phyloP scores from a whole-genome alignment of 2,113 vertebrate genomes.

The Monopterus albus region DNA sequence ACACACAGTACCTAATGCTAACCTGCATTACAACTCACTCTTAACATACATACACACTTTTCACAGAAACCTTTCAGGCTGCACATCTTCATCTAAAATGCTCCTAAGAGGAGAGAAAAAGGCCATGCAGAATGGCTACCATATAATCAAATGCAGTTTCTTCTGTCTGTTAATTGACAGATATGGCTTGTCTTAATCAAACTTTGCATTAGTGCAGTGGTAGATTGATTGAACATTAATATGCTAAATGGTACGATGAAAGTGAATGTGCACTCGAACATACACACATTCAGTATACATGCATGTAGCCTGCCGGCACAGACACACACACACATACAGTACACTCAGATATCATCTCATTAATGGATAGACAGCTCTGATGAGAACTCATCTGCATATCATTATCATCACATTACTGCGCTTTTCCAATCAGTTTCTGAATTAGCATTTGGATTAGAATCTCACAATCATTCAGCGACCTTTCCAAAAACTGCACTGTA shows the following conservation, averaged over 20 bases:
- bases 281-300: slow-evolving; percentile 29
- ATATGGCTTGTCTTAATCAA: slow-evolving; percentile 52
- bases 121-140: background rate
- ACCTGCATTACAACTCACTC: background rate
- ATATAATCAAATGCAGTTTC: slow-evolving; percentile 32
- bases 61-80: background rate
- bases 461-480: slow-evolving; percentile 65
- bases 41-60: background rate
- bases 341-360: slow-evolving; percentile 59
- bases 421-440: slow-evolving; percentile 71
- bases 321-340: slow-evolving; percentile 6
- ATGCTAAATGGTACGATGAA: slow-evolving; percentile 63
- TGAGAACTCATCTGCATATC: slow-evolving; percentile 73
- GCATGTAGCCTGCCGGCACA: slow-evolving; percentile 10
- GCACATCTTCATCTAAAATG: background rate
- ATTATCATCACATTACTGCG: slow-evolving; percentile 72
- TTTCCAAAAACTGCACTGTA: slow-evolving; percentile 66
- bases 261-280: slow-evolving; percentile 27
- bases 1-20: too few species aligned
- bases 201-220: slow-evolving; percentile 41
- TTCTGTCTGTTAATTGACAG: slow-evolving; percentile 34
- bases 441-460: slow-evolving; percentile 71
- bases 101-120: slow-evolving; percentile 12
- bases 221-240: slow-evolving; percentile 66
- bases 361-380: slow-evolving; percentile 71